These are phyloP conservation scores for Vicugna pacos DNA, from an alignment of 2,113 vertebrate genomes.

Conservation along the genomic window DNA sequence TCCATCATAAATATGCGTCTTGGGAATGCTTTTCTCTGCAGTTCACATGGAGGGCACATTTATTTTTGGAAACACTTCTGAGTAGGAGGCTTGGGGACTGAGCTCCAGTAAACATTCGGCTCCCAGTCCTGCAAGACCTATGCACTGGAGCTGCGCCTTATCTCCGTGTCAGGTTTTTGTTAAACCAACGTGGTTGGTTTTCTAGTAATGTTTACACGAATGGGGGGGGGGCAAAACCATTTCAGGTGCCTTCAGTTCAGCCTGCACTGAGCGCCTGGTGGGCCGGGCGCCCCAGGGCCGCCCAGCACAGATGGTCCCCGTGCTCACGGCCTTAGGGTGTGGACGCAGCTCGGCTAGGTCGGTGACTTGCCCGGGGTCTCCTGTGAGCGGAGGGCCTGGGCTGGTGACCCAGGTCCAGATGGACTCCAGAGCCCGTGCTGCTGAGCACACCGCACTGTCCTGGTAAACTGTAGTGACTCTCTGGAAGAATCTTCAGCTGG, in stretches of 20 bases:
- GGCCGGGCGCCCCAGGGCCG: not conserved
- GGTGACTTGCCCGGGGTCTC: fast-evolving
- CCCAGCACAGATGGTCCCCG: no score
- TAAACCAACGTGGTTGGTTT: fast-evolving
- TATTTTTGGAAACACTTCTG: not conserved
- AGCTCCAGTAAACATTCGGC: not conserved
- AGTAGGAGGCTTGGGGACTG: not conserved
- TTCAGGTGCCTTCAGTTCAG: fast-evolving
- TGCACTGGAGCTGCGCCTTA: not conserved
- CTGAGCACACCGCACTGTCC: fast-evolving
- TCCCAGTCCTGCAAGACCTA: not conserved
- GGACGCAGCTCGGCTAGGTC: not conserved
- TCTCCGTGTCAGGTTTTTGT: not conserved
- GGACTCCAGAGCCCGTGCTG: fast-evolving
- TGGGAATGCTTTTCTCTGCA: not conserved
- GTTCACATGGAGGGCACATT: not conserved
- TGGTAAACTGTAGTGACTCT: fast-evolving
- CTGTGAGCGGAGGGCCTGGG: fast-evolving
- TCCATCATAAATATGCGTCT: not conserved
- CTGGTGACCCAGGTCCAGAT: fast-evolving
- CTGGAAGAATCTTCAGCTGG: fast-evolving
- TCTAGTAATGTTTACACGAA: fast-evolving
- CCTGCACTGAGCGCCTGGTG: fast-evolving
- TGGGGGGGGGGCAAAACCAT: not conserved
- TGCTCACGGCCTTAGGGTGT: fast-evolving